A percentile compares a stretch with the other conserved stretches of the same genome.
phyloP scores from a whole-genome alignment of 1,140 invertebrate genomes.

The Caenorhabditis elegans region DNA sequence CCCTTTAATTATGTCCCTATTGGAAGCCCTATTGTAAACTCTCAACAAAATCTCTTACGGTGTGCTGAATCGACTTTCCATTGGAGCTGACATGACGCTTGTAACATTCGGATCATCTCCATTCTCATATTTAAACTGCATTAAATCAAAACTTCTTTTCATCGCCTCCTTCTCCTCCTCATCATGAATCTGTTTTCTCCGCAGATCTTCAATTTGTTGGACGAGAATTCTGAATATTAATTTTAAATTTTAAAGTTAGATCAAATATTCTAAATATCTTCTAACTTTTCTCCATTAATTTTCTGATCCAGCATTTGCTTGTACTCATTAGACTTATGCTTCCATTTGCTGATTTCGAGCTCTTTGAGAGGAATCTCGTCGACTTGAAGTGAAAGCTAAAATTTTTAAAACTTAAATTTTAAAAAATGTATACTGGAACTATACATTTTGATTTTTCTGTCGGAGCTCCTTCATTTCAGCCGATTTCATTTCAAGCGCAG shows the following conservation, averaged over 20 bases:
- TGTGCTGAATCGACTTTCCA: neutral
- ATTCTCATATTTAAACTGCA: slow-evolving; percentile 38
- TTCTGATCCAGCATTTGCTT: slow-evolving; percentile 44
- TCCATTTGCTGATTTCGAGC: slow-evolving; percentile 50
- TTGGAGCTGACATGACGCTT: neutral
- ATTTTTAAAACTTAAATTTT: neutral
- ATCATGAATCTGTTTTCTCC: neutral
- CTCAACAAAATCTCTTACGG: neutral
- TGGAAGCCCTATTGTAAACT: neutral
- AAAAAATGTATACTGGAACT: neutral
- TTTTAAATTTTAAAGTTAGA: neutral
- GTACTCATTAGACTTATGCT: slow-evolving; percentile 38
- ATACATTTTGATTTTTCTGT: slow-evolving; percentile 46
- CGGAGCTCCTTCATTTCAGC: slow-evolving; percentile 50
- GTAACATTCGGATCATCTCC: slow-evolving; percentile 27
- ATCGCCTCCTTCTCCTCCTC: slow-evolving; percentile 39
- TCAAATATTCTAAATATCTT: neutral
- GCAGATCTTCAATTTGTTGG: slow-evolving; percentile 43
- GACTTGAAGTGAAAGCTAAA: slow-evolving; percentile 42
- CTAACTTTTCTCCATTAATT: slow-evolving; percentile 35
- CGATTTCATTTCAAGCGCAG: slow-evolving; percentile 48
- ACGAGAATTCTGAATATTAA: slow-evolving; percentile 38
- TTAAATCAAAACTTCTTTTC: slow-evolving; percentile 39
- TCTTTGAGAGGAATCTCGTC: slow-evolving; percentile 51
- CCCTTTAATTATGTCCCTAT: no score